Evolutionary conservation across 1,140 invertebrate species (phyloP), one percentile per base, ranked within the genome.

Genomic region (Ceratoteleas bidentatus): DNA sequence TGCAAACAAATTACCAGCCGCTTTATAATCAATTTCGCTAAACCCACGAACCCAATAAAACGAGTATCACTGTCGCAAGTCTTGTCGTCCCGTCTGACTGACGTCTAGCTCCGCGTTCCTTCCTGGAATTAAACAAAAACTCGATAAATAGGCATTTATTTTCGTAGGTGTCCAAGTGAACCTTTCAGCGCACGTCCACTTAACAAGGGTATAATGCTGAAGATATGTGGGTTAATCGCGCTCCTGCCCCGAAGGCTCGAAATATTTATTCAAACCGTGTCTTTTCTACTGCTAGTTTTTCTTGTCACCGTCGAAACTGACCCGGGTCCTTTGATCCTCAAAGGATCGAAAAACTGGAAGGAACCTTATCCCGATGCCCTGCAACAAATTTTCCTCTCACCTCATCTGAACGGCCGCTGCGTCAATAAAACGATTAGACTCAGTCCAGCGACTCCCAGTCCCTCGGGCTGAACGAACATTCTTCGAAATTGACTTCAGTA

Each of bases 161-260:
- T 65, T 65, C 70, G 45, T 58, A 65, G 61, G 43, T 65, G 70
- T 65, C 38, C 62, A 47, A 75, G 61, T 13, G 24, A 24, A 34
- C 47, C 54, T 60, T 61, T 66, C 62, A 75, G 8, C 72, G 13
- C 58, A 75, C 66, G 62, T 54, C 72, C 62, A 32, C 66, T 75
- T 66, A 66, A 74, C 65, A 54, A 70, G 66, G 66, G 60, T 78
- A 78, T 50, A 62, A 77, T 69, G 54, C 14, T 56, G 62, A 68
- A 54, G 64, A 77, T 68, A 77, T 69, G 73, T 77, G 50, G 73
- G 73, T 77, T 77, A 77, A 69, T 69, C 73, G 49, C 45, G 62
- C 66, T 76, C 56, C 62, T 68, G 73, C 73, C 73, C 62, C 65
- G 54, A 43, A 58, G 75, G 6, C 52, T 57, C 66, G 34, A 57